Conservation (phyloP, 1,140 invertebrate species). For the Oncopodura yosiiana region DNA sequence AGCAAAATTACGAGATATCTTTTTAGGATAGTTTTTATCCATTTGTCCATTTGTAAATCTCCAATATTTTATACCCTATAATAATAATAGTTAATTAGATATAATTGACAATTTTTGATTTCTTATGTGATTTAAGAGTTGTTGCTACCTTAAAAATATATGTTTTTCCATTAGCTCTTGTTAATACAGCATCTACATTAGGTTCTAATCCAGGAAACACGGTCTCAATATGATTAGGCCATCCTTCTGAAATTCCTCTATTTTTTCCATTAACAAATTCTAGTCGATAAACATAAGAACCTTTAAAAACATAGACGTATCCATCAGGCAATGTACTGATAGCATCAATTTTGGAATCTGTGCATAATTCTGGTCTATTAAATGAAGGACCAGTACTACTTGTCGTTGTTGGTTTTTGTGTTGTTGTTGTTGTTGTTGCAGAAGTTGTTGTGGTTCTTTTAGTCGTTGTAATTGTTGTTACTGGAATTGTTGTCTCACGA, state of each 20-base stretch:
- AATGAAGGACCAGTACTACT: background rate
- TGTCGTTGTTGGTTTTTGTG: background rate
- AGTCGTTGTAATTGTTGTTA: conserved; percentile 22
- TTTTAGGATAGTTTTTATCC: conserved; percentile 80
- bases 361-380: conserved; percentile 53
- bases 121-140: background rate
- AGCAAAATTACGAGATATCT: conserved; percentile 77
- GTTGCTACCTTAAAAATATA: conserved; percentile 41
- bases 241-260: conserved; percentile 64
- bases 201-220: conserved; percentile 48
- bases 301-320: background rate
- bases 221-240: conserved; percentile 51
- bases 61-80: conserved; percentile 78
- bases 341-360: conserved; percentile 67
- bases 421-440: conserved; percentile 11
- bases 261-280: conserved; percentile 56
- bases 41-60: conserved; percentile 70
- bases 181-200: conserved; percentile 62
- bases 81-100: conserved; percentile 14
- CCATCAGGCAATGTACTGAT: conserved; percentile 55
- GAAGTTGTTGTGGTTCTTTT: conserved; percentile 39
- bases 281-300: conserved; percentile 37
- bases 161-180: conserved; percentile 43
- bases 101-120: background rate
- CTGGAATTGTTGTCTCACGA: background rate